Percentiles rank a stretch among this genome's conserved stretches.
phyloP scores from a whole-genome alignment of 2,888 invertebrate species.

The Aspidapion aeneum region DNA sequence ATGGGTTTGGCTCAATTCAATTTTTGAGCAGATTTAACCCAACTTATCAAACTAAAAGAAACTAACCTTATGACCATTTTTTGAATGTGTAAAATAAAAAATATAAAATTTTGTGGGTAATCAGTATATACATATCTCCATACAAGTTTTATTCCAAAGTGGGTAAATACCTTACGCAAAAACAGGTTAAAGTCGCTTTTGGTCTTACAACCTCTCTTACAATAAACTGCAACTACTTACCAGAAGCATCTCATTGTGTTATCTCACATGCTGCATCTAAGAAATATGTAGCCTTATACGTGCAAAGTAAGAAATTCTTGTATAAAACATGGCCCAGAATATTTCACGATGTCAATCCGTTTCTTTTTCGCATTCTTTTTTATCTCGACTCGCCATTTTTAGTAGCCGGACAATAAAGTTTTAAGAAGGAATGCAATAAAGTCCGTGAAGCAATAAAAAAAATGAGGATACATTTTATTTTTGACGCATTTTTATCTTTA shows the following conservation, averaged over 20 bases:
- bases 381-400: neutral
- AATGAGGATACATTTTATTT: neutral
- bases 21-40: no score
- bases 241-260: constrained; percentile 3
- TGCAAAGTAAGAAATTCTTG: constrained; percentile 15
- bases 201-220: neutral
- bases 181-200: neutral
- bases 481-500: neutral
- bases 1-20: no score
- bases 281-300: constrained; percentile 21
- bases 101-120: no score
- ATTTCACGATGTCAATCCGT: neutral
- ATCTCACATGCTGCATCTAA: constrained; percentile 2
- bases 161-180: neutral
- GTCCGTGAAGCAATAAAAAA: neutral
- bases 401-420: neutral
- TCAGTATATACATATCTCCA: no score
- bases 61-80: no score
- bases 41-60: no score
- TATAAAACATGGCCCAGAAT: neutral
- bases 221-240: neutral
- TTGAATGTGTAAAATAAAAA: no score
- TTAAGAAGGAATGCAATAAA: neutral
- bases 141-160: no score
- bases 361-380: neutral